Evolutionary conservation across 2,888 invertebrate genomes (phyloP), one percentile per base, ranked within the genome.

Genomic region (Holacanthella duospinosa): DNA sequence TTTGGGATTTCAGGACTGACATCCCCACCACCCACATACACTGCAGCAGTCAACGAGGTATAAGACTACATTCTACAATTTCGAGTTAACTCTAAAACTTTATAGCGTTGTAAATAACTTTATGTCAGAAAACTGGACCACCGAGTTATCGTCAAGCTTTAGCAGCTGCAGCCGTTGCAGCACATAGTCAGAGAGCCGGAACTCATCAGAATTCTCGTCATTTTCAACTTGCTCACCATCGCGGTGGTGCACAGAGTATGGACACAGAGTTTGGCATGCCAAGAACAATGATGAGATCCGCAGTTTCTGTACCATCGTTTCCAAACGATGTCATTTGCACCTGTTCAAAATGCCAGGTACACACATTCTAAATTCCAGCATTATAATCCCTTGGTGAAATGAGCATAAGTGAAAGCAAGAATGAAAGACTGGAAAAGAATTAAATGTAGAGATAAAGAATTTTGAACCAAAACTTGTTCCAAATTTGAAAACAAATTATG

Each of bases 281-380:
- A 29, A 29, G 43, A 43, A 28, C 2, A 29, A 53, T 29, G 21
- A 25, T 66, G 53, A 55, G 66, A 16, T 55, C 65, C 6, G 62
- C 68, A 12, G 25, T 68, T 25, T 66, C 69, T 24, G 64, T 68
- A 24, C 63, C 68, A 43, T 63, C 67, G 25, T 63, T 69, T 29
- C 29, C 69, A n/a, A 68, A 70, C 25, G 71, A 72, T 55, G 62
- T 65, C 59, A 66, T 71, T 64, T 74, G 74, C 65, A 66, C 68
- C 60, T 74, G 74, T 62, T 70, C 71, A 57, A 74, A 74, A 66
- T 74, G 74, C 62, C 73, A 73, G 74, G 74, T 74, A n/a, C n/a
- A n/a, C n/a, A n/a, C n/a, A n/a, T n/a, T n/a, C n/a, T n/a, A n/a
- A n/a, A n/a, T n/a, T n/a, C n/a, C n/a, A n/a, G n/a, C n/a, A n/a